These are phyloP conservation scores for Girardinus metallicus DNA, from an alignment of 2,797 vertebrate genomes.

Conservation along the genomic window DNA sequence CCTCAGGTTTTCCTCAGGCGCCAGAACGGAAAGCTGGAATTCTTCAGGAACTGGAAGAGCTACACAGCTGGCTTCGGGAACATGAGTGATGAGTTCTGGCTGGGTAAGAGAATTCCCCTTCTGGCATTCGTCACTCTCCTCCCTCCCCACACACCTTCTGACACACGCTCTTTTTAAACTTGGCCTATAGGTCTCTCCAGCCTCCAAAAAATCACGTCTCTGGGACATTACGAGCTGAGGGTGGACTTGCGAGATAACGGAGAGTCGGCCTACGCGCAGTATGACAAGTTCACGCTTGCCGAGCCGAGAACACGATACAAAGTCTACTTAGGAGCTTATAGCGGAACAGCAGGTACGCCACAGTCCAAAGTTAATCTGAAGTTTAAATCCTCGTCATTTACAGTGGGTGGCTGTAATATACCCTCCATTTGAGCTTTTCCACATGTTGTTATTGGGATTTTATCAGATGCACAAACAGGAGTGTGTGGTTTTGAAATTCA, in stretches of 20 bases:
- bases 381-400: neutral
- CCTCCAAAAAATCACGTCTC: slow-evolving; percentile 90
- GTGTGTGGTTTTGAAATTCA: neutral
- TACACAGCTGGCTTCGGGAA: slow-evolving; percentile 92
- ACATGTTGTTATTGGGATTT: neutral
- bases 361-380: neutral
- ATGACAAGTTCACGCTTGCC: slow-evolving; percentile 86
- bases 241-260: slow-evolving; percentile 89
- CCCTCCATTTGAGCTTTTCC: neutral
- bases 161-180: slow-evolving; percentile 12
- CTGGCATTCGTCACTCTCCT: neutral
- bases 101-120: slow-evolving; percentile 78
- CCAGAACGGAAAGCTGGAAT: slow-evolving; percentile 89
- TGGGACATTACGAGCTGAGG: slow-evolving; percentile 89
- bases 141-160: neutral
- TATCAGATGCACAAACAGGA: neutral
- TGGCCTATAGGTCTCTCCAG: slow-evolving; percentile 86
- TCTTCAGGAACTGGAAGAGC: slow-evolving; percentile 94
- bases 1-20: slow-evolving; percentile 91
- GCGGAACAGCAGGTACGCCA: slow-evolving; percentile 88
- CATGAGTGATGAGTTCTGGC: slow-evolving; percentile 91
- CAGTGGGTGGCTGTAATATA: neutral
- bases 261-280: slow-evolving; percentile 86
- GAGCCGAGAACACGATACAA: slow-evolving; percentile 89
- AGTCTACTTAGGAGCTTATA: slow-evolving; percentile 87